These are phyloP conservation scores for Pristiophorus japonicus DNA, from an alignment of 2,113 vertebrate species.

Conservation along the genomic window DNA sequence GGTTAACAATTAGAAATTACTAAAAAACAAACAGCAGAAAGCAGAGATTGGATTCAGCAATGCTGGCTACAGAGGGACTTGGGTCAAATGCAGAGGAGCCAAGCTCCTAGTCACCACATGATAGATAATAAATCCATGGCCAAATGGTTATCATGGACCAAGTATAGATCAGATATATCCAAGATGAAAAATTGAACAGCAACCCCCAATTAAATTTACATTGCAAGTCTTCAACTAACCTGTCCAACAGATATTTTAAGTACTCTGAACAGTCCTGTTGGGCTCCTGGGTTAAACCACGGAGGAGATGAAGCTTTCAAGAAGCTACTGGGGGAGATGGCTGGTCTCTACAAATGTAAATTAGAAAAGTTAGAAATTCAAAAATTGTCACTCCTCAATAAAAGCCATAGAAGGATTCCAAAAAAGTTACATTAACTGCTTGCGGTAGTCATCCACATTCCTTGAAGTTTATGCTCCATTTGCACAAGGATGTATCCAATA, in stretches of 20 bases:
- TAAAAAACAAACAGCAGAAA: not conserved
- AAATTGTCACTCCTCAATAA: constrained; percentile 2
- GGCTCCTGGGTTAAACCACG: constrained; percentile 69
- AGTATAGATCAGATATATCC: not conserved
- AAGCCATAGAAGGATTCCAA: not conserved
- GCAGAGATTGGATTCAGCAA: not conserved
- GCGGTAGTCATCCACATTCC: not conserved
- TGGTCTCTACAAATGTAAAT: constrained; percentile 54
- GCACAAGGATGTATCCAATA: not conserved
- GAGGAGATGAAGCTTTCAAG: constrained; percentile 69
- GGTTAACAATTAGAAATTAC: not conserved
- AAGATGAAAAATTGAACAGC: not conserved
- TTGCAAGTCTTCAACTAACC: constrained; percentile 50
- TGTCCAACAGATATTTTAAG: constrained; percentile 69
- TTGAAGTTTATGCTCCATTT: not conserved
- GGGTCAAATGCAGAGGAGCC: not conserved
- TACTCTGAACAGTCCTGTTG: constrained; percentile 77
- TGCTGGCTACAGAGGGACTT: not conserved
- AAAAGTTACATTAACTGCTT: not conserved
- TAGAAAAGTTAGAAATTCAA: not conserved
- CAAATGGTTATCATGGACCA: not conserved
- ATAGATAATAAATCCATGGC: not conserved
- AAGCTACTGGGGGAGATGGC: constrained; percentile 69
- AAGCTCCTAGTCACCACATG: not conserved
- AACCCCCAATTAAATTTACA: not conserved